Evolutionary conservation across 2,113 vertebrate genomes (phyloP), one percentile per base, ranked within the genome.

Genomic region (Odontophorus gujanensis): DNA sequence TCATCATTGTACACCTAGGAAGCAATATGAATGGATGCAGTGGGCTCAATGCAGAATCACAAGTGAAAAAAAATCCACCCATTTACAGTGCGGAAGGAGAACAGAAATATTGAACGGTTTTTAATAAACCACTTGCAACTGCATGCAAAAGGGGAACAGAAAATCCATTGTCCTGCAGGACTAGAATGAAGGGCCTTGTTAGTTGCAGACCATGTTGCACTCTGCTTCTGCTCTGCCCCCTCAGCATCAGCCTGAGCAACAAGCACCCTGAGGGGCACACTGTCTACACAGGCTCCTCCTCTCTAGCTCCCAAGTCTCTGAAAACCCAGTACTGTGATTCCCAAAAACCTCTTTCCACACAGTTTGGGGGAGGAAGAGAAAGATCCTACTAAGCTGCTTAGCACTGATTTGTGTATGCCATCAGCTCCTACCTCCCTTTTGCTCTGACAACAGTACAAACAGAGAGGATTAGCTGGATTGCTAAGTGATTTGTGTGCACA

Each of bases 91-190:
- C 61, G 81, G 69, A 80, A 85, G 50, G 61, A 87, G 79, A 83
- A 40, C 36, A 95, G 87, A 96, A 95, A 90, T 93, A 94, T 24
- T 88, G 73, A 90, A 88, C n/a, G 73, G 82, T 93, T 95, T 95
- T 97, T 95, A 95, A 91, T 90, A 95, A 95, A 69, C 85, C 90
- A 94, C 86, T 91, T 94, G 21, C 65, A 87, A 95, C 92, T 85
- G 71, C 30, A 85, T 73, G 87, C 50, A 68, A 74, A 93, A 78
- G 24, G 22, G 72, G 68, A 47, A 89, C 68, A 92, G 73, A 75
- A 88, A 79, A 81, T 65, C 36, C 80, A 86, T 65, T 96, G 93
- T 93, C 42, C 53, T 0, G 0, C 45, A 68, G 80, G 30, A 86
- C 36, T 48, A 93, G 62, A 96, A 91, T 72, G 83, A 89, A 82